Base-by-base conservation (phyloP, 1,140 invertebrate genomes). In the Gonioctena quinquepunctata region DNA sequence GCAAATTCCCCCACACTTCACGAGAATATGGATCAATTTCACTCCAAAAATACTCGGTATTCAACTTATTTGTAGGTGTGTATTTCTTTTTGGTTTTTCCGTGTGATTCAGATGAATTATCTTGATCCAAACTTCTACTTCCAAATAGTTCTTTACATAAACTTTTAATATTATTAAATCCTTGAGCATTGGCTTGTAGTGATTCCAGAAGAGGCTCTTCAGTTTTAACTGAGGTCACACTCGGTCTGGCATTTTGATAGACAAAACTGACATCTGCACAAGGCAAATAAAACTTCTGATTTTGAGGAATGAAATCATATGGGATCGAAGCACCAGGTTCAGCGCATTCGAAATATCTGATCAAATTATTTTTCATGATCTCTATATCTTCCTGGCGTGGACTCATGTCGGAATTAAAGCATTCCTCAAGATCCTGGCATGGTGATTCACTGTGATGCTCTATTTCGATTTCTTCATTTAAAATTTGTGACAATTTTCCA, bases 181-280 rank as follows among this genome's bases (percentile, higher is more conserved):
- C n/a, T n/a, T n/a, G 19, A 2, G 48, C 13, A 7, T 49, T 49
- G 48, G 11, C 0, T 25, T 22, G 21, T 25, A 22, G 21, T 21
- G 23, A 57, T 7, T 57, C 54, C 5, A 21, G 16, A 42, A 42
- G 11, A 42, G 33, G 16, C 16, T 42, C 16, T 13, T 42, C 13
- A 1, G 16, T 42, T 42, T 42, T 42, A 8, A 42, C 16, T 0
- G 11, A 42, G 11, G 33, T 42, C 1, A n/a, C 11, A 42, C 33
- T 42, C 16, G 33, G 33, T 42, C 33, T 42, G 3, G 33, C 33
- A 42, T 42, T 42, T 42, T 42, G 25, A n/a, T 65, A 54, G 11
- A 52, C 63, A 7, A 65, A 65, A n/a, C 50, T 19, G 13, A 65
- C 27, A 8, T 65, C 25, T 5, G 48, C 49, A 26, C 63, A 65